Evolutionary conservation across 2,888 invertebrate species (phyloP), one percentile per base, ranked within the genome.

Genomic region (Harpalus rubripes): DNA sequence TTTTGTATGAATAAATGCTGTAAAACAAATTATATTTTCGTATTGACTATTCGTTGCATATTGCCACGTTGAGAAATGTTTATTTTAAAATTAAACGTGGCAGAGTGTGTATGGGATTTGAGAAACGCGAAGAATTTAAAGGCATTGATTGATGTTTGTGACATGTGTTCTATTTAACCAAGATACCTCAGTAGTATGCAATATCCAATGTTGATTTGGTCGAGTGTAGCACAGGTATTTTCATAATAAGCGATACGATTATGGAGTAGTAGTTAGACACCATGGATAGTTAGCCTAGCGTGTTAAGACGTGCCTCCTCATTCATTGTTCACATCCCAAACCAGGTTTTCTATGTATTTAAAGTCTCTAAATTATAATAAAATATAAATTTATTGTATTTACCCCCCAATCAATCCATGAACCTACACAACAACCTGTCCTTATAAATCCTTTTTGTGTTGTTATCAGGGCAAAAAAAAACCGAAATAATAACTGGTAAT

Each of bases 301-400:
- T 58, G 44, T 82, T 82, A 83, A 83, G 18, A 83, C 59, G 83
- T 83, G 83, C 83, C 83, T 83, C 72, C 44, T 52, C 74, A 82
- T 83, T 32, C 68, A 68, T 52, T 82, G 58, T 72, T 82, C 61
- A 80, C 79, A 58, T 39, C 74, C 59, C 74, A 44, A 74, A 32
- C 82, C 82, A 56, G 72, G 82, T 82, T 83, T 83, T 83, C 39
- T 83, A 83, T 83, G 83, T 83, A 83, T 83, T 83, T 12, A 83
- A 83, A 72, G 68, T 83, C 83, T 83, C 65, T 83, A 83, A 83
- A 74, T 74, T 58, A 74, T 83, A 83, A 83, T 83, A 83, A 83
- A 74, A 83, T 58, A 58, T 56, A 78, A 78, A 78, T 76, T 22
- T 76, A 76, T 78, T 56, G 15, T 78, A 41, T 15, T 78, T 56